These are phyloP conservation scores for Axis porcinus DNA, from an alignment of 2,113 vertebrate species.

Conservation along the genomic window DNA sequence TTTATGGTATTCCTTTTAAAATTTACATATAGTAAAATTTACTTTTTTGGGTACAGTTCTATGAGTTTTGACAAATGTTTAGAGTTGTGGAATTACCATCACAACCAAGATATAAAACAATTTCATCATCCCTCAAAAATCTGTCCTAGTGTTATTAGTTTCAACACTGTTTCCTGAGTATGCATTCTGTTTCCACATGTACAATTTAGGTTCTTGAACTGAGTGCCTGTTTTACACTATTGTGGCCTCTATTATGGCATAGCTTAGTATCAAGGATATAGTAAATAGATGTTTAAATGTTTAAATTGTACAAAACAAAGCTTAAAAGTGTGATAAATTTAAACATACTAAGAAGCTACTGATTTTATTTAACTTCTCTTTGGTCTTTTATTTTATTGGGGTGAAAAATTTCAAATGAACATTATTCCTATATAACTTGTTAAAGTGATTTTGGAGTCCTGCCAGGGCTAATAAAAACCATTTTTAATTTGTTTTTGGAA, in stretches of 20 bases:
- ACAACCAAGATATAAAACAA: neutral
- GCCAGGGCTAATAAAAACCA: neutral
- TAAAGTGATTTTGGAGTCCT: neutral
- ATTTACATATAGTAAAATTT: neutral
- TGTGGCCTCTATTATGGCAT: neutral
- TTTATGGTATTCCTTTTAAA: neutral
- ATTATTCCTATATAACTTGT: neutral
- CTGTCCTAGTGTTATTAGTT: neutral
- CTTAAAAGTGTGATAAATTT: neutral
- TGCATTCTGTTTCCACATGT: neutral
- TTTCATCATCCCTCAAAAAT: neutral
- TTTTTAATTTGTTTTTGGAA: slow-evolving; percentile 5
- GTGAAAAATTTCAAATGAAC: neutral
- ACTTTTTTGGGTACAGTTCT: neutral
- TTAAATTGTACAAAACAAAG: neutral
- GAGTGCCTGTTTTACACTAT: neutral
- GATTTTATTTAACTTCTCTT: neutral
- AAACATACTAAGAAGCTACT: neutral
- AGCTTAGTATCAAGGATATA: neutral
- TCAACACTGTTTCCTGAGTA: neutral
- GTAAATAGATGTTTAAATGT: neutral
- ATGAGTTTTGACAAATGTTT: neutral
- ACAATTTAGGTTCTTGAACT: neutral
- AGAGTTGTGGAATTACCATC: neutral
- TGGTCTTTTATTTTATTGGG: neutral